Conservation (phyloP, 2,113 vertebrate species). For the Tor tambroides region DNA sequence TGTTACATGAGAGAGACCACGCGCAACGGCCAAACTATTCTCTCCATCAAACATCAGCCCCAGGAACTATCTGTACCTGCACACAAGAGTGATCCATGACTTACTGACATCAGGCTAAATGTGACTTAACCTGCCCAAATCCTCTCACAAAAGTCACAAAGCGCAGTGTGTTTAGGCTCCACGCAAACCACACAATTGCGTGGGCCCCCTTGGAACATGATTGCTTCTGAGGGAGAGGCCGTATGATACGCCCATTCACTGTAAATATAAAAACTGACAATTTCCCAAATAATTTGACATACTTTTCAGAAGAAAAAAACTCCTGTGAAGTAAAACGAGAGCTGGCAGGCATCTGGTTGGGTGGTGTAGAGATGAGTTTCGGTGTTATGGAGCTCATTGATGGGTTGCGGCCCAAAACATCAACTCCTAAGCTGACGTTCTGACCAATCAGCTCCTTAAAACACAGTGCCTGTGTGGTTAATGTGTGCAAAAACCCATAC, state of each 20-base stretch:
- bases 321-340: constrained; percentile 39
- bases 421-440: constrained; percentile 34
- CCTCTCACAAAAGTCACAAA: neutral
- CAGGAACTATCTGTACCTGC: constrained; percentile 11
- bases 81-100: constrained; percentile 19
- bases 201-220: too few species aligned
- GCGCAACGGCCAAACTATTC: constrained; percentile 39
- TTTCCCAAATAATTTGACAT: neutral
- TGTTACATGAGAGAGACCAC: constrained; percentile 62
- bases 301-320: neutral
- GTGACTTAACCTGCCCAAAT: neutral
- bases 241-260: neutral
- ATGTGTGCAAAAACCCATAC: neutral
- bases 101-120: neutral
- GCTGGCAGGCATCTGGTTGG: constrained; percentile 2
- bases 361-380: constrained; percentile 48
- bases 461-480: neutral
- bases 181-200: too few species aligned
- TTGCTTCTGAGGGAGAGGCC: too few species aligned
- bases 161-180: neutral
- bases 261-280: neutral
- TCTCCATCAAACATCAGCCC: constrained; percentile 19
- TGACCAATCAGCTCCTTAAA: constrained; percentile 38
- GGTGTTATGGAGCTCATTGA: constrained; percentile 51
- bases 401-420: constrained; percentile 44